Evolutionary conservation across 2,888 invertebrate genomes (phyloP).

Genomic region (Eumerus sabulonum): DNA sequence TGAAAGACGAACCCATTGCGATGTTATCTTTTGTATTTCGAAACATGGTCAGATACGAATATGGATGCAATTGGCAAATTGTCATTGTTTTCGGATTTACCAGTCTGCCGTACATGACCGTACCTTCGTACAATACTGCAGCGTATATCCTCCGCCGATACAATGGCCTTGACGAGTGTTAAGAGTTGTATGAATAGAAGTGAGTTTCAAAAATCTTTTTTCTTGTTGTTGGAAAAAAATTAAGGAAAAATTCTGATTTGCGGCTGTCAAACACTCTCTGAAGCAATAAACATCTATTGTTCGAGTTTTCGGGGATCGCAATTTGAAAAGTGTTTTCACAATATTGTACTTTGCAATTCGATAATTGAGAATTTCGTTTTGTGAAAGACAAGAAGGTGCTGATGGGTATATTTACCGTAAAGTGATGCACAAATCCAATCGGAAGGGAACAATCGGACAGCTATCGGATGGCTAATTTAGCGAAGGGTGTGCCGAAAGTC

Average conservation of each 20-base stretch:
- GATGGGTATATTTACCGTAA: constrained; percentile 68
- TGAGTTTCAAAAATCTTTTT: constrained; percentile 26
- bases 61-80: constrained; percentile 64
- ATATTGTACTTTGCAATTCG: constrained; percentile 61
- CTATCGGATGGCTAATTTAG: background rate
- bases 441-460: constrained; percentile 15
- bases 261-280: constrained; percentile 63
- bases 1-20: constrained; percentile 56
- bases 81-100: constrained; percentile 64
- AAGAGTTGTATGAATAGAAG: constrained; percentile 15
- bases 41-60: constrained; percentile 61
- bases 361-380: constrained; percentile 59
- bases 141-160: too few species aligned
- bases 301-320: constrained; percentile 50
- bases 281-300: constrained; percentile 65
- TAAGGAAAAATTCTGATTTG: constrained; percentile 50
- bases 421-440: constrained; percentile 52
- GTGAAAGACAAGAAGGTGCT: constrained; percentile 47
- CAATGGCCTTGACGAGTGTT: too few species aligned
- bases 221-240: constrained; percentile 36
- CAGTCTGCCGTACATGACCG: constrained; percentile 26
- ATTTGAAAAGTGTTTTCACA: constrained; percentile 68
- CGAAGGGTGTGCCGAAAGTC: background rate
- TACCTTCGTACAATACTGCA: background rate
- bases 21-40: constrained; percentile 53